phyloP scores from a whole-genome alignment of 30 jellyfish, hydroid and myxozoan species.

The Rhopilema esculentum region DNA sequence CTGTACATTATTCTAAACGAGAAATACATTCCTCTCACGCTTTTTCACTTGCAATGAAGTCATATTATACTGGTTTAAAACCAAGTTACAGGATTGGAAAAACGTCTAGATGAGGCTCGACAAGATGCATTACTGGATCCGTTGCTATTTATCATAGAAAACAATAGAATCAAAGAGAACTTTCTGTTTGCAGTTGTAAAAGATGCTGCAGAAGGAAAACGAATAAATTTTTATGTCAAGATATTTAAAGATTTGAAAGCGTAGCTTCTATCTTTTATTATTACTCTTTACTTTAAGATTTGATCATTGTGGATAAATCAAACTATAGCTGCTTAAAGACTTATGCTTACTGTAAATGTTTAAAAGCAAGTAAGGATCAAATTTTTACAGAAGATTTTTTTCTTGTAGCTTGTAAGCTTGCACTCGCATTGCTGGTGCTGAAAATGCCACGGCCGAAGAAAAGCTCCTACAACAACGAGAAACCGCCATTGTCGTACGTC shows the following conservation, averaged over 20 bases:
- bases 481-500: slow-evolving; percentile 96
- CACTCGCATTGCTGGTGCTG: neutral
- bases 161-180: too few species aligned
- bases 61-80: neutral
- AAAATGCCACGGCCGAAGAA: slow-evolving; percentile 98
- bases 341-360: neutral
- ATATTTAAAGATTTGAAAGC: too few species aligned
- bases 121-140: neutral
- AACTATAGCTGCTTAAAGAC: too few species aligned
- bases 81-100: neutral
- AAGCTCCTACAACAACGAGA: slow-evolving; percentile 87
- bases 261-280: too few species aligned
- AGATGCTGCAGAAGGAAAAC: too few species aligned
- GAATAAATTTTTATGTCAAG: too few species aligned
- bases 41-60: neutral
- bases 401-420: too few species aligned
- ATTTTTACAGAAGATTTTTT: too few species aligned
- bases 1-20: neutral
- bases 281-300: too few species aligned
- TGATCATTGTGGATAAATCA: too few species aligned
- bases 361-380: too few species aligned
- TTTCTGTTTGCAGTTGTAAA: too few species aligned
- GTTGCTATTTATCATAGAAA: neutral
- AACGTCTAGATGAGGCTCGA: neutral
- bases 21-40: neutral